Base-by-base conservation (phyloP, 2,113 vertebrate species). In the Oxyruncus cristatus region DNA sequence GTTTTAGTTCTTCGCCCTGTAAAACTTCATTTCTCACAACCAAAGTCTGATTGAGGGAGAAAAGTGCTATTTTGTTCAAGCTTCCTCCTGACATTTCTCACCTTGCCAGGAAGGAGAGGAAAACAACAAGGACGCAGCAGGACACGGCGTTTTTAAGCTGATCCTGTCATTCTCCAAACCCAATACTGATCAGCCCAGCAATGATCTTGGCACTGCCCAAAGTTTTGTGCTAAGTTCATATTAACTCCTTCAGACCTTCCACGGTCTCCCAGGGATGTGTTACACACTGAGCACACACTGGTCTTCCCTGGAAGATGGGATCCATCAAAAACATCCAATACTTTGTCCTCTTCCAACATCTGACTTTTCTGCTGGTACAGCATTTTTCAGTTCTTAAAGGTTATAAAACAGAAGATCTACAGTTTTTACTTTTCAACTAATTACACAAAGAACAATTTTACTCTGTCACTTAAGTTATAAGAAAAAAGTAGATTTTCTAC, bases 251-350 rank as follows among this genome's bases (percentile, higher is more conserved):
- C n/a, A 35, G 41, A n/a, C 14, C 13, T 17, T 39, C 42, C 14
- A 9, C 56, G 44, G 21, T 8, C 56, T 61, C 18, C 37, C 74
- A 74, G 30, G 35, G 24, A 21, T 5, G 6, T 3, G 35, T 15
- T 5, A 11, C 37, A 41, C 15, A 6, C 2, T 17, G 47, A 42
- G 67, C 44, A 63, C 1, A 11, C 2, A 42, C 28, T 1, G 1
- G 3, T 41, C n/a, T 58, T 41, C 71, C 46, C 24, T 53, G 52
- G 22, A n/a, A 63, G 8, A 26, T 52, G 33, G 26, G 24, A 41
- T 27, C 65, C 44, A 68, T 4, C 71, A 17, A 8, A 80, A 73
- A 44, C 33, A 20, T 14, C 62, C 5, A 62, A 23, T 0, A 26
- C 9, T n/a, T 41, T n/a, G n/a, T 49, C 27, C 52, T 81, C 32